Evolutionary conservation across 37 sponge, comb jelly and placozoan species (phyloP).

Genomic region (Theonella swinhoei): DNA sequence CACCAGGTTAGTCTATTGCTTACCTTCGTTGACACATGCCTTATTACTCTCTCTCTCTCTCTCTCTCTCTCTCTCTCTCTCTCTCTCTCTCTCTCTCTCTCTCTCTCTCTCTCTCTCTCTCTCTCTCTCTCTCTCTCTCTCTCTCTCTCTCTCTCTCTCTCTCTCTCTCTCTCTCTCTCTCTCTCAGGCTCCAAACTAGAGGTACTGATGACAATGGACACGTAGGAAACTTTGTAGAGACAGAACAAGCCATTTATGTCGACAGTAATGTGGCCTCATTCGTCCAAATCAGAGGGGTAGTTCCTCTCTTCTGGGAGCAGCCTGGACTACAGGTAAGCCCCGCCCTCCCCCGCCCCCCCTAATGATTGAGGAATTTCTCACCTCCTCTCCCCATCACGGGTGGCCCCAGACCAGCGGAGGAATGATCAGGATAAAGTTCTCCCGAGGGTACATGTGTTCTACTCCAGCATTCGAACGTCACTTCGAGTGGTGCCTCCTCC

Average conservation of each 20-base stretch:
- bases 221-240: slow-evolving; percentile 98
- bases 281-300: slow-evolving; percentile 89
- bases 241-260: slow-evolving; percentile 82
- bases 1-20: slow-evolving; percentile 75
- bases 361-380: neutral
- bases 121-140: slow-evolving; percentile 48
- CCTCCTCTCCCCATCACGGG: no score
- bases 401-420: slow-evolving; percentile 51
- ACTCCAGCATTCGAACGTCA: slow-evolving; percentile 84
- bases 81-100: slow-evolving; percentile 38
- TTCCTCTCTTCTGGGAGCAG: slow-evolving; percentile 99
- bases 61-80: slow-evolving; percentile 14
- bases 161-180: slow-evolving; percentile 45
- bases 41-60: slow-evolving; percentile 5
- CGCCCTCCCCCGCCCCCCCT: neutral
- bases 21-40: no score
- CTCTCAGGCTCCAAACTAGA: slow-evolving; percentile 80
- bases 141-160: slow-evolving; percentile 44
- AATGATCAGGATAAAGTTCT: slow-evolving; percentile 64
- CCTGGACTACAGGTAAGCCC: slow-evolving; percentile 75
- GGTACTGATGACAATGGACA: slow-evolving; percentile 94
- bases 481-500: slow-evolving; percentile 59
- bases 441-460: slow-evolving; percentile 78
- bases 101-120: slow-evolving; percentile 47
- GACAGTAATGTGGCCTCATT: slow-evolving; percentile 73